Percentiles rank a stretch among this genome's conserved stretches.
Conservation (phyloP, 2,888 invertebrate species). For the Periphyllus acericola region DNA sequence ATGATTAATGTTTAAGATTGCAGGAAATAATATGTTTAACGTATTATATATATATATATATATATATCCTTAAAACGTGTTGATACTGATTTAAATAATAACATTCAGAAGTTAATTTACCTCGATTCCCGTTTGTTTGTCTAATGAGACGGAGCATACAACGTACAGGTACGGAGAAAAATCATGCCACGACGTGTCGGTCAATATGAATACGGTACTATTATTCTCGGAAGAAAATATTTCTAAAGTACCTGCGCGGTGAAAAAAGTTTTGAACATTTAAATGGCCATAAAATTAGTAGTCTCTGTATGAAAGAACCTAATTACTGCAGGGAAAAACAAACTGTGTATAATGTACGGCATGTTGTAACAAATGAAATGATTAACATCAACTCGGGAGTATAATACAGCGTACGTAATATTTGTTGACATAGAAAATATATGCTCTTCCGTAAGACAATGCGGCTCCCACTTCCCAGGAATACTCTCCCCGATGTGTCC, state of each 20-base stretch:
- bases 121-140: not conserved
- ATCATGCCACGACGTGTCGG: no score
- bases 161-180: not conserved
- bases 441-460: constrained; percentile 5
- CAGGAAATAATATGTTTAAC: no score
- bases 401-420: not conserved
- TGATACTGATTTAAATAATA: not conserved
- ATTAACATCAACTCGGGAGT: constrained; percentile 3
- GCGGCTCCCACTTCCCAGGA: not conserved
- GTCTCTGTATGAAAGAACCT: constrained; percentile 1
- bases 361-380: constrained; percentile 28
- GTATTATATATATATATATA: no score
- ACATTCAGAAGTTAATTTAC: not conserved
- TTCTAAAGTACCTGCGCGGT: not conserved
- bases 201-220: not conserved
- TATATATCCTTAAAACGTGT: not conserved
- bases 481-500: not conserved
- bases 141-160: not conserved
- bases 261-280: constrained; percentile 13
- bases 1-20: no score
- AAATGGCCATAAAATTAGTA: constrained; percentile 22
- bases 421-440: not conserved
- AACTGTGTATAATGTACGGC: not conserved
- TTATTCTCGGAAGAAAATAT: not conserved
- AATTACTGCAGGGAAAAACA: not conserved